These are phyloP conservation scores for Lithophane ornitopus DNA, from an alignment of 2,888 invertebrate genomes.

Conservation along the genomic window DNA sequence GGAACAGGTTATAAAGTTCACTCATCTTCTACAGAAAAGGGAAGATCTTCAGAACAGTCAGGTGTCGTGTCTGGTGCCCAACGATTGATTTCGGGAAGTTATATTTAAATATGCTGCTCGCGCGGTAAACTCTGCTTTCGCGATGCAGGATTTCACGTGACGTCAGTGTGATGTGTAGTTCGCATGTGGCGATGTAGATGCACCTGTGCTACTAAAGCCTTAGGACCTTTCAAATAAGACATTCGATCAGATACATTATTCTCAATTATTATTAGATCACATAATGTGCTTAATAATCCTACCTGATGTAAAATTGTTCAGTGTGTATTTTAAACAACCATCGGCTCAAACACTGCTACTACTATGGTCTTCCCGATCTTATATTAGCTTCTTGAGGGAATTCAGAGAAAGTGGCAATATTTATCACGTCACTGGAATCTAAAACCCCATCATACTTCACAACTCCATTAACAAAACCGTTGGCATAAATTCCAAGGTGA, in stretches of 20 bases:
- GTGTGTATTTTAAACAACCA: background rate
- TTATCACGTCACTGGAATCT: background rate
- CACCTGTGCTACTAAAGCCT: background rate
- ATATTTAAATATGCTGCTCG: too few species aligned
- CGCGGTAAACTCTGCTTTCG: too few species aligned
- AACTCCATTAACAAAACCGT: slow-evolving; percentile 5
- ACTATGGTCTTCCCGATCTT: background rate
- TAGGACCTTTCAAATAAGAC: background rate
- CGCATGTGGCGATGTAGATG: too few species aligned
- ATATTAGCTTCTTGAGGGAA: background rate
- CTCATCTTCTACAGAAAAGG: too few species aligned
- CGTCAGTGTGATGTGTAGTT: too few species aligned
- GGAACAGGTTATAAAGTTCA: too few species aligned
- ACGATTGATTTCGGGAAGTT: too few species aligned
- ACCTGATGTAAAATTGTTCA: background rate
- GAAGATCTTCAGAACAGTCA: too few species aligned
- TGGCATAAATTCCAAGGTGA: slow-evolving; percentile 31
- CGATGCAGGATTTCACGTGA: too few species aligned
- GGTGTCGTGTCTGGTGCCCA: too few species aligned
- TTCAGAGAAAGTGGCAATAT: background rate
- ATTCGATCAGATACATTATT: background rate
- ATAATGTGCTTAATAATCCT: background rate
- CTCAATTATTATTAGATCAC: background rate
- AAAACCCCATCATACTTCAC: background rate
- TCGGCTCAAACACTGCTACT: background rate